Conservation (phyloP, 1,140 invertebrate species). For the Dolichoris vasculosae region DNA sequence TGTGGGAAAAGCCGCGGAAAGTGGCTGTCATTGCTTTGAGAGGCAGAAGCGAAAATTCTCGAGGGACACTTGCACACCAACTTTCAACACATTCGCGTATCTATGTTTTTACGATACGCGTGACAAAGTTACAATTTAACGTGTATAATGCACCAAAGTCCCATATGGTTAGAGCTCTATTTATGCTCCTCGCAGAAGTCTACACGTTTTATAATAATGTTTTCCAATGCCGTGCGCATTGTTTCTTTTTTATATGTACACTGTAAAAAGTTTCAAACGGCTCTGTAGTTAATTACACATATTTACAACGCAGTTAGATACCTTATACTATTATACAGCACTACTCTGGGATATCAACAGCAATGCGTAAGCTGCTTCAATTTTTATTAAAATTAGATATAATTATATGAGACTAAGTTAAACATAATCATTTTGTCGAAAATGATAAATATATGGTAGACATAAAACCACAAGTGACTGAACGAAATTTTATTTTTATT, state of each 20-base stretch:
- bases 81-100: background rate
- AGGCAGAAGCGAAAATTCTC: conserved; percentile 18
- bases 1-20: background rate
- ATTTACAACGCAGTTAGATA: background rate
- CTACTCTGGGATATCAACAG: background rate
- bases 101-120: background rate
- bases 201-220: background rate
- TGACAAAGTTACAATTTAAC: conserved; percentile 11
- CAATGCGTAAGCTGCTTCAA: too few relatives aligned
- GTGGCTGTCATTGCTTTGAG: conserved; percentile 26
- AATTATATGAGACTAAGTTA: background rate
- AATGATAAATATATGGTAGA: background rate
- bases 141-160: background rate
- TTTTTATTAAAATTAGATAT: background rate
- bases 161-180: background rate
- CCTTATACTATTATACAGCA: too few relatives aligned
- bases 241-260: background rate
- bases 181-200: background rate
- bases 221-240: background rate
- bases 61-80: background rate
- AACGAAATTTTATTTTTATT: background rate
- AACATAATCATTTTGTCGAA: background rate
- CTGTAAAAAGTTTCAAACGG: background rate
- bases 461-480: background rate
- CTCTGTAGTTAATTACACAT: background rate